A percentile compares a stretch with the other conserved stretches of the same genome.
Conservation (phyloP, 1,140 invertebrate species). For the Parasteatoda tepidariorum region DNA sequence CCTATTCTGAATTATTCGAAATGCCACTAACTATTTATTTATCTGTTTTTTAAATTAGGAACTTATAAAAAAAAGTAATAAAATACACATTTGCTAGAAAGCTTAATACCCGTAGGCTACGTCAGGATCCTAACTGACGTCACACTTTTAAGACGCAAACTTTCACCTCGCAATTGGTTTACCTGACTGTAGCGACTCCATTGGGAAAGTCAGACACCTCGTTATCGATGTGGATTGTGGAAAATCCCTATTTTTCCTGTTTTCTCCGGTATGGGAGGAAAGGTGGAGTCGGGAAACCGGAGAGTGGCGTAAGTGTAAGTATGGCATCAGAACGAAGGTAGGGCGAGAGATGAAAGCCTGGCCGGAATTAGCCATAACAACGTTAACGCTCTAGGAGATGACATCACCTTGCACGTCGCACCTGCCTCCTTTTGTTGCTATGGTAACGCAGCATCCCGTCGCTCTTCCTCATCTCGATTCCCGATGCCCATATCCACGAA, state of each 20-base stretch:
- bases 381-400: slow-evolving; percentile 57
- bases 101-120: too few species aligned
- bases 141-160: too few species aligned
- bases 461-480: slow-evolving; percentile 28
- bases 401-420: slow-evolving; percentile 58
- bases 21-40: too few species aligned
- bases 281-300: background rate
- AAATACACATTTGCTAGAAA: too few species aligned
- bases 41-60: too few species aligned
- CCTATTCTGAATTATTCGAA: too few species aligned
- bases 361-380: slow-evolving; percentile 56
- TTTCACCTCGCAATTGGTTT: too few species aligned
- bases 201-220: background rate
- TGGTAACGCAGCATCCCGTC: slow-evolving; percentile 21
- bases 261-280: too few species aligned
- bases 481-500: slow-evolving; percentile 7
- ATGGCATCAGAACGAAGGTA: slow-evolving; percentile 1
- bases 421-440: slow-evolving; percentile 54
- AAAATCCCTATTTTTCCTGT: slow-evolving; percentile 37
- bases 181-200: too few species aligned
- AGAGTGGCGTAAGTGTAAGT: slow-evolving; percentile 40
- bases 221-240: slow-evolving; percentile 25
- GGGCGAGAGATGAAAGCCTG: background rate
- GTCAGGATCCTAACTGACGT: too few species aligned
- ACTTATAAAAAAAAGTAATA: too few species aligned